These are phyloP conservation scores for Octodon degus DNA, from an alignment of 2,113 vertebrate genomes.

Conservation along the genomic window DNA sequence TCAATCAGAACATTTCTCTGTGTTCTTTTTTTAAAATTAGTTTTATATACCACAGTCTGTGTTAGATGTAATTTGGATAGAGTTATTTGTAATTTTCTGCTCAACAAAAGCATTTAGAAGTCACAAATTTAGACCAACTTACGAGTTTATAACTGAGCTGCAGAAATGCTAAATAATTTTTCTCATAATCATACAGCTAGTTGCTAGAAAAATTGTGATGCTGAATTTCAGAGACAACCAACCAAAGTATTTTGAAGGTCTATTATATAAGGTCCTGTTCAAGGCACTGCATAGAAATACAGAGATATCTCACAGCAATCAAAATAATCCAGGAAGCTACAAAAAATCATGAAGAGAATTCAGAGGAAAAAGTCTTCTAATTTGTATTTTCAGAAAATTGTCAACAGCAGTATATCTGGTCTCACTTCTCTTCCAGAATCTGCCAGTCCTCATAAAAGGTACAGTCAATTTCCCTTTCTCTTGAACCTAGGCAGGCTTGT, in stretches of 20 bases:
- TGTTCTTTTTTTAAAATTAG: background rate
- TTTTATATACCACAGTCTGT: background rate
- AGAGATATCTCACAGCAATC: background rate
- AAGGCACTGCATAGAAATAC: background rate
- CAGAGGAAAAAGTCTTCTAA: background rate
- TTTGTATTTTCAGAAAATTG: conserved; percentile 16
- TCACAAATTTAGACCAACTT: background rate
- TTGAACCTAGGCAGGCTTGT: background rate
- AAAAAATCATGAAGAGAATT: conserved; percentile 6
- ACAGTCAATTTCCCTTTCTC: background rate
- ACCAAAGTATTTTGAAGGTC: background rate
- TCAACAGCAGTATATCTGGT: background rate
- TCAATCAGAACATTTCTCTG: background rate
- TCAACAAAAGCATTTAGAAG: conserved; percentile 52
- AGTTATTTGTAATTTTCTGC: conserved; percentile 32
- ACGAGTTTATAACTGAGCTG: background rate
- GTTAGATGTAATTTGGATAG: conserved; percentile 30
- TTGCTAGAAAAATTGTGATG: background rate
- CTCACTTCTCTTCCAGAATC: background rate
- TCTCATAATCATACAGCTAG: background rate
- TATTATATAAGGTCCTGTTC: background rate
- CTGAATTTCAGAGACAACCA: background rate
- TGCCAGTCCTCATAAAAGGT: background rate
- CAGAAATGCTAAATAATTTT: background rate
- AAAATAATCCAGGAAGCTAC: background rate